These are phyloP conservation scores for Gandaritis pyraliata DNA, from an alignment of 2,888 invertebrate genomes.

Conservation along the genomic window DNA sequence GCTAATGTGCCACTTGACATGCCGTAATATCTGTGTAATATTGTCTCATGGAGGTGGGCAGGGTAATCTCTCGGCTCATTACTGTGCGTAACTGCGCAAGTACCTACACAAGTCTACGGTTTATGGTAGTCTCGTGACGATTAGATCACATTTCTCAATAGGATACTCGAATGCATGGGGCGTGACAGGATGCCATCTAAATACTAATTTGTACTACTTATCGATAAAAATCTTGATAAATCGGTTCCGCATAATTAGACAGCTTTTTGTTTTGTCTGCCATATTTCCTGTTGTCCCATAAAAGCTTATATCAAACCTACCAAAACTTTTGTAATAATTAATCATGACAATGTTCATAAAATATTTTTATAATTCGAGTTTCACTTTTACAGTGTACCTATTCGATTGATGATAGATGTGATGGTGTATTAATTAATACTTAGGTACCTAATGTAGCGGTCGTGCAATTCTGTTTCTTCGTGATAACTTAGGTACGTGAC, in stretches of 20 bases:
- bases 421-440: background rate
- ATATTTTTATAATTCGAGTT: conserved; percentile 29
- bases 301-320: background rate
- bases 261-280: conserved; percentile 12
- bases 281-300: conserved; percentile 14
- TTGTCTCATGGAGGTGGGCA: conserved; percentile 18
- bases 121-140: conserved; percentile 9
- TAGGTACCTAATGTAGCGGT: too few relatives aligned
- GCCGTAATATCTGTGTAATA: conserved; percentile 9
- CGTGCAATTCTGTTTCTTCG: too few relatives aligned
- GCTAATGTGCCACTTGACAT: conserved; percentile 40
- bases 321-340: too few relatives aligned
- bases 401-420: conserved; percentile 10
- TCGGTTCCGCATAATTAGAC: conserved; percentile 1
- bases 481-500: too few relatives aligned
- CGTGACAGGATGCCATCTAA: conserved; percentile 16
- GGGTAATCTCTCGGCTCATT: conserved; percentile 14
- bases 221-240: conserved; percentile 1
- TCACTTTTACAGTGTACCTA: conserved; percentile 38
- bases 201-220: background rate
- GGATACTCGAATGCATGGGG: conserved; percentile 10
- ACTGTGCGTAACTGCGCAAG: conserved; percentile 16
- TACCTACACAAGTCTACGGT: conserved; percentile 7
- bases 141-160: conserved; percentile 15
- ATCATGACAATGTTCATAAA: too few relatives aligned